Evolutionary conservation across 2,113 vertebrate genomes (phyloP).

Genomic region (Sylvietta virens): DNA sequence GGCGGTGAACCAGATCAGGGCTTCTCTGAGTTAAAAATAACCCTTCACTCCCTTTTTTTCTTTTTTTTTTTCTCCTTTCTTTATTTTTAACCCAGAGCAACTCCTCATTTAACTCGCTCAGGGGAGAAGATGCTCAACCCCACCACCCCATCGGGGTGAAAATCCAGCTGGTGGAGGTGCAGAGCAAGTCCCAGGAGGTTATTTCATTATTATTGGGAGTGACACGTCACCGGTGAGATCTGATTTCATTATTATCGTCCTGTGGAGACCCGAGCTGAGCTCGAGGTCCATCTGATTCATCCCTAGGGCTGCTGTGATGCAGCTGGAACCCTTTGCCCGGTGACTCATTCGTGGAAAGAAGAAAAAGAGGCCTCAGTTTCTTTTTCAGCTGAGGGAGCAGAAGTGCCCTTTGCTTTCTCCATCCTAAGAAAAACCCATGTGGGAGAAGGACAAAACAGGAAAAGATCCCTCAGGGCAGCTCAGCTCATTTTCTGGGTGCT

Average conservation of each 20-base stretch:
- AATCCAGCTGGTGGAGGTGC: not conserved
- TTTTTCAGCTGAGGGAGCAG: not conserved
- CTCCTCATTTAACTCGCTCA: not conserved
- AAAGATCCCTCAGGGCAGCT: not conserved
- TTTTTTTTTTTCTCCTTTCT: not conserved
- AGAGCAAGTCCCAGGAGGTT: rapidly evolving
- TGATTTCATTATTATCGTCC: rapidly evolving
- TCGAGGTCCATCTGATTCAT: not conserved
- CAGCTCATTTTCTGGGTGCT: not conserved
- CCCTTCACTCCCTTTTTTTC: not conserved
- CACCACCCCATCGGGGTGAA: not conserved
- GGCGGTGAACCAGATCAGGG: not conserved
- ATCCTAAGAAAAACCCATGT: rapidly evolving
- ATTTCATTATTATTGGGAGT: rapidly evolving
- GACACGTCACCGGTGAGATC: rapidly evolving
- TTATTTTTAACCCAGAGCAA: constrained; percentile 2
- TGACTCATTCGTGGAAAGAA: not conserved
- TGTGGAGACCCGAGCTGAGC: not conserved
- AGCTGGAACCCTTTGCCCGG: not conserved
- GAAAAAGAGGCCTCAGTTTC: not conserved
- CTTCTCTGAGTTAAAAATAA: constrained; percentile 39
- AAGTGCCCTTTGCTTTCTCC: not conserved
- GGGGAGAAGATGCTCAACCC: not conserved
- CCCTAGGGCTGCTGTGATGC: not conserved
- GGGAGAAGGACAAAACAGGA: not conserved